These are phyloP conservation scores for Aleiodes sp. DNA, from an alignment of 1,140 invertebrate genomes.

Conservation along the genomic window DNA sequence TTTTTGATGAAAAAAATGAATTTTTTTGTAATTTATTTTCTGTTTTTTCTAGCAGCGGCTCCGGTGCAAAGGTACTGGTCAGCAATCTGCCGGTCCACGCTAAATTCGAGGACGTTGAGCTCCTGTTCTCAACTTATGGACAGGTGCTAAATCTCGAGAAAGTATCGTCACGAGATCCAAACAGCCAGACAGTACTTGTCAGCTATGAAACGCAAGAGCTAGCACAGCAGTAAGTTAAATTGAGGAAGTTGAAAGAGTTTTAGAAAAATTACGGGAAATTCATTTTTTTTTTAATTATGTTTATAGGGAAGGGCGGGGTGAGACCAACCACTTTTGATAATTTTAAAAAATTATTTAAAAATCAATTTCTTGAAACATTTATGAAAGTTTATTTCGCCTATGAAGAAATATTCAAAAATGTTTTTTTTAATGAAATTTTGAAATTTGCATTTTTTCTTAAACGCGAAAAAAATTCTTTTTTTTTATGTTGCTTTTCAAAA, in stretches of 20 bases:
- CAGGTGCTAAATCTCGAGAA: constrained; percentile 87
- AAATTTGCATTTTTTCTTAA: too few species aligned
- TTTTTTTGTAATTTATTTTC: constrained; percentile 37
- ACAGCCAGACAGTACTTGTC: constrained; percentile 81
- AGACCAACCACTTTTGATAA: too few species aligned
- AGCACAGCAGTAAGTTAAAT: constrained; percentile 84
- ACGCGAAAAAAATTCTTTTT: too few species aligned
- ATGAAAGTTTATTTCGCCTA: too few species aligned
- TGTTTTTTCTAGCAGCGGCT: constrained; percentile 67
- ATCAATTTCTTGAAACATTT: too few species aligned
- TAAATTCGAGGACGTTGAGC: constrained; percentile 85
- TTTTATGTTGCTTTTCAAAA: too few species aligned
- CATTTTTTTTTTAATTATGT: too few species aligned
- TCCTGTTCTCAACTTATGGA: constrained; percentile 81
- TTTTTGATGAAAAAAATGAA: neutral
- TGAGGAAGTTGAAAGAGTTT: neutral
- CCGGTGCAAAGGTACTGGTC: constrained; percentile 83
- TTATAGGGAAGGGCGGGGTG: too few species aligned
- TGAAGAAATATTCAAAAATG: too few species aligned
- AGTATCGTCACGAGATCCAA: constrained; percentile 79
- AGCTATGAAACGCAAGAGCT: constrained; percentile 88
- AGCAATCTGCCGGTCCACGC: constrained; percentile 85
- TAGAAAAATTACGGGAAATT: too few species aligned
- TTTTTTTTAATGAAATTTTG: too few species aligned
- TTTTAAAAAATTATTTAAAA: too few species aligned